Conservation (phyloP, 2,113 vertebrate genomes). For the Epinephelus fuscoguttatus region DNA sequence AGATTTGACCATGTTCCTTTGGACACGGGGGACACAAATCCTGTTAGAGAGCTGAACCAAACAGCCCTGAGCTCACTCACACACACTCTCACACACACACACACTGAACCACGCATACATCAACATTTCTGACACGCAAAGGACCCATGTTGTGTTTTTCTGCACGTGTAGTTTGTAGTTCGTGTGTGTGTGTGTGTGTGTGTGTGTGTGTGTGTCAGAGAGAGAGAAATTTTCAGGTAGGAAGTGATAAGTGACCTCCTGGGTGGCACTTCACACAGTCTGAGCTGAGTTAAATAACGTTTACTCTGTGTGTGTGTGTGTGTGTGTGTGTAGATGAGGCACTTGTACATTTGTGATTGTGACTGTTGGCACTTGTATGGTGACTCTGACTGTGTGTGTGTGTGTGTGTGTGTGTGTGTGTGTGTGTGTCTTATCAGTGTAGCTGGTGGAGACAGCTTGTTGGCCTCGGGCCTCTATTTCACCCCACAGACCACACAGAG, state of each 20-base stretch:
- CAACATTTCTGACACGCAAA: background rate
- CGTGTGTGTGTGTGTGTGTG: constrained; percentile 8
- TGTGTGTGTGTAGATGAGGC: constrained; percentile 10
- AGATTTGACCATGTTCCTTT: constrained; percentile 70
- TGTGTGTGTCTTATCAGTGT: constrained; percentile 73
- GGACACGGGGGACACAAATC: constrained; percentile 69
- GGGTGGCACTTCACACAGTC: constrained; percentile 42
- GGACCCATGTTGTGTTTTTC: background rate
- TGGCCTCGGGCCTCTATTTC: constrained; percentile 76
- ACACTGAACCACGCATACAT: background rate
- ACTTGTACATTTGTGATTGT: constrained; percentile 49
- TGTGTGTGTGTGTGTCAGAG: constrained; percentile 9
- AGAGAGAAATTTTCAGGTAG: constrained; percentile 28
- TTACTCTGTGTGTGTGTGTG: constrained; percentile 6
- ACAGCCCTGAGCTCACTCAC: constrained; percentile 39
- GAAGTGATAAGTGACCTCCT: constrained; percentile 48
- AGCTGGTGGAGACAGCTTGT: constrained; percentile 75
- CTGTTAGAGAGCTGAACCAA: constrained; percentile 69
- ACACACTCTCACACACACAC: constrained; percentile 1
- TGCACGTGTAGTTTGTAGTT: background rate
- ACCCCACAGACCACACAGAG: constrained; percentile 70
- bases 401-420: constrained; percentile 27
- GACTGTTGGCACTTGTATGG: constrained; percentile 53
- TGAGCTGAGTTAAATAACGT: constrained; percentile 38
- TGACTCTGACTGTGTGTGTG: constrained; percentile 6